Conservation (phyloP, 1,140 invertebrate species). For the Heliconius congener region DNA sequence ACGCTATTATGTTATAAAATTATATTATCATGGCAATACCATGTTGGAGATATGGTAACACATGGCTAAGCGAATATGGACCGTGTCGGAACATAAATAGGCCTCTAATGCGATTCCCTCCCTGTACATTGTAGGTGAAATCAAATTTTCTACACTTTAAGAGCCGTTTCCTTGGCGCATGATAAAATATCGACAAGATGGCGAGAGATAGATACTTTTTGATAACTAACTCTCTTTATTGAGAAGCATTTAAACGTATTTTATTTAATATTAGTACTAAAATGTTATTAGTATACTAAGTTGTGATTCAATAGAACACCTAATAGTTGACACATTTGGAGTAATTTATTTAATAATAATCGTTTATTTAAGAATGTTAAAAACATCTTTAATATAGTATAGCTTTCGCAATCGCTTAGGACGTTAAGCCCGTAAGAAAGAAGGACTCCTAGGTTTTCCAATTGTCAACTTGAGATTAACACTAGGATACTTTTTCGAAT, state of each 20-base stretch:
- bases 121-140: conserved; percentile 30
- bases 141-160: conserved; percentile 41
- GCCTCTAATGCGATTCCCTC: conserved; percentile 20
- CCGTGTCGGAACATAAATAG: conserved; percentile 20
- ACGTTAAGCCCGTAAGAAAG: conserved; percentile 24
- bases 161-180: conserved; percentile 43
- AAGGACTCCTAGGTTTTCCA: conserved; percentile 41
- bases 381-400: not conserved
- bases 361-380: not conserved
- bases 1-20: conserved; percentile 33
- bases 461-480: conserved; percentile 18
- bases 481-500: not conserved
- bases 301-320: too few relatives aligned
- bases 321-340: too few relatives aligned
- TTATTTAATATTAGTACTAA: not conserved
- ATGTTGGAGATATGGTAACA: conserved; percentile 18
- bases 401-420: conserved; percentile 5
- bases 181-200: conserved; percentile 52
- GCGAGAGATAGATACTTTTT: conserved; percentile 40
- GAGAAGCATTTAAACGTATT: not conserved
- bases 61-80: conserved; percentile 19
- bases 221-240: conserved; percentile 29
- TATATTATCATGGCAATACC: conserved; percentile 30
- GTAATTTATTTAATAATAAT: too few relatives aligned
- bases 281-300: not conserved